phyloP scores from a whole-genome alignment of 2,797 vertebrate genomes.

The Eremophila alpestris region DNA sequence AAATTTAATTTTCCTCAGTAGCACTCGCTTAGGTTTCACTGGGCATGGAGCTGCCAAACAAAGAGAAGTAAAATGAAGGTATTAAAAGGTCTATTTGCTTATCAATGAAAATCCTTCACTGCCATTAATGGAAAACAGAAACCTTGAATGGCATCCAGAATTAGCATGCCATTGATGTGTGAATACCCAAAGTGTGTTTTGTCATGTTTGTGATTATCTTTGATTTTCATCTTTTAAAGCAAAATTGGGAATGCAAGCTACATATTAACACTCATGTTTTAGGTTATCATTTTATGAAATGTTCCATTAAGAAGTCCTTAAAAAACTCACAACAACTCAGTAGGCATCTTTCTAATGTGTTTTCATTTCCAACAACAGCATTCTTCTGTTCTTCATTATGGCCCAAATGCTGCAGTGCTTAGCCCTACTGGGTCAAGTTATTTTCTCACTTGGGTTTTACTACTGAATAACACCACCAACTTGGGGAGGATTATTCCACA shows the following conservation, averaged over 20 bases:
- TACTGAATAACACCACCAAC: conserved; percentile 27
- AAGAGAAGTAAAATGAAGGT: conserved; percentile 38
- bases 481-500: conserved; percentile 28
- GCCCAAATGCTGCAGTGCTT: conserved; percentile 24
- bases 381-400: conserved; percentile 60
- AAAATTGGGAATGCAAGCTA: conserved; percentile 48
- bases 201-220: conserved; percentile 52
- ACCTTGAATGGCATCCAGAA: conserved; percentile 58
- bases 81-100: conserved; percentile 32
- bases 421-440: conserved; percentile 58
- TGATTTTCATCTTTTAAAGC: conserved; percentile 60
- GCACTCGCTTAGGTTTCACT: not conserved
- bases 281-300: conserved; percentile 54
- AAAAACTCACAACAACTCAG: conserved; percentile 49
- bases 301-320: conserved; percentile 42
- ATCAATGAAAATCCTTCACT: conserved; percentile 38
- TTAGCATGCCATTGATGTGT: conserved; percentile 23
- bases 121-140: conserved; percentile 53
- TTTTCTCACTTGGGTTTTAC: conserved; percentile 65
- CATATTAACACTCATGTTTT: conserved; percentile 7
- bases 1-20: conserved; percentile 43
- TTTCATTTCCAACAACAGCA: conserved; percentile 52
- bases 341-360: conserved; percentile 54
- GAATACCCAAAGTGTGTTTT: conserved; percentile 28
- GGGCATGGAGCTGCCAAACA: conserved; percentile 30